These are phyloP conservation scores for Allobates femoralis DNA, from an alignment of 2,797 vertebrate genomes.

Conservation along the genomic window DNA sequence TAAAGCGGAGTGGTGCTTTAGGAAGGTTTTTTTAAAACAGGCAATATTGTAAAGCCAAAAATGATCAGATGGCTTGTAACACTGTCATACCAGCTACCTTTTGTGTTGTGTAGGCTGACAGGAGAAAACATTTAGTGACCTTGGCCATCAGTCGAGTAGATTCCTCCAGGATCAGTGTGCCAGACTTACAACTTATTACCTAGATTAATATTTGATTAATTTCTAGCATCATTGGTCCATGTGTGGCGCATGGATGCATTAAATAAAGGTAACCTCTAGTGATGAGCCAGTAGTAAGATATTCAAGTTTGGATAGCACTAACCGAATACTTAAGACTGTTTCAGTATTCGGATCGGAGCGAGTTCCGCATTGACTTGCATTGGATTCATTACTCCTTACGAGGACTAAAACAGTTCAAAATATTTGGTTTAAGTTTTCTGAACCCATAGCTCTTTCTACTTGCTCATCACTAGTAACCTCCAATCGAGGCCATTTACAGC, in stretches of 20 bases:
- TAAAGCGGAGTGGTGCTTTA: too few species aligned
- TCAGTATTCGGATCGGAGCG: too few species aligned
- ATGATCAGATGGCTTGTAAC: not conserved
- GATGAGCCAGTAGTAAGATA: too few species aligned
- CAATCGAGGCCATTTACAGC: not conserved
- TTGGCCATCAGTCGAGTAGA: constrained; percentile 14
- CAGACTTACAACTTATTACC: constrained; percentile 2
- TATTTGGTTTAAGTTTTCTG: too few species aligned
- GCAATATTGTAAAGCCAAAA: not conserved
- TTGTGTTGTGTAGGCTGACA: not conserved
- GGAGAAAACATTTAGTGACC: not conserved
- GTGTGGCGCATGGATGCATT: constrained; percentile 12
- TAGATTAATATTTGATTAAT: not conserved
- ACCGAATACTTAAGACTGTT: too few species aligned
- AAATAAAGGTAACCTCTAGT: constrained; percentile 48
- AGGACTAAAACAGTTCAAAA: too few species aligned
- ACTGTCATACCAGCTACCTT: not conserved
- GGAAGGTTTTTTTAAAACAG: too few species aligned
- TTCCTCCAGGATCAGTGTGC: not conserved
- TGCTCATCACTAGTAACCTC: too few species aligned
- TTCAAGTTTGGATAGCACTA: too few species aligned
- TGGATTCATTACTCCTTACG: too few species aligned
- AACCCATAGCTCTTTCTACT: too few species aligned
- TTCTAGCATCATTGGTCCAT: constrained; percentile 18
- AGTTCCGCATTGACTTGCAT: too few species aligned